Percentiles rank a stretch among this genome's conserved stretches.
Conservation (phyloP, 2,888 invertebrate species). For the Agrotis puta region DNA sequence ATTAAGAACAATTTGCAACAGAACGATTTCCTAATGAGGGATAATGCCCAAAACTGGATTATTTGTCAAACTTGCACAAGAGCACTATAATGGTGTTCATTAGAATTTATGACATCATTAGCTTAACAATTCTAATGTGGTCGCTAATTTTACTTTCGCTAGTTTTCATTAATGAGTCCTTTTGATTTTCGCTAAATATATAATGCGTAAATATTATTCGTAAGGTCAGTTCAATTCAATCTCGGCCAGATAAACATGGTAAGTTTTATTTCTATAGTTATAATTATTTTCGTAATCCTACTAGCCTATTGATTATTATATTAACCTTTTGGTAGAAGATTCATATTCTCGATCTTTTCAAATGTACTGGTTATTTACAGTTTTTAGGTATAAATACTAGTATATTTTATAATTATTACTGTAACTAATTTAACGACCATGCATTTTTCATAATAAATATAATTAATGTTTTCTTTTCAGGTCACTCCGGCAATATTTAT, state of each 20-base stretch:
- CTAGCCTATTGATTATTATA: neutral
- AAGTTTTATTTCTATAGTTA: slow-evolving; percentile 9
- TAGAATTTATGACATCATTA: slow-evolving; percentile 17
- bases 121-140: slow-evolving; percentile 4
- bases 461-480: slow-evolving; percentile 18
- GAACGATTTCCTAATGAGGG: neutral
- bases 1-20: slow-evolving; percentile 20
- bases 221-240: slow-evolving; percentile 7
- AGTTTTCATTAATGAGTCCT: neutral
- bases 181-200: slow-evolving; percentile 36
- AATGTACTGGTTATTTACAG: no score
- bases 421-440: neutral
- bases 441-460: neutral
- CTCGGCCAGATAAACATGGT: slow-evolving; percentile 35
- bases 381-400: no score
- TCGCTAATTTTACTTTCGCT: slow-evolving; percentile 5
- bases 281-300: neutral
- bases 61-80: slow-evolving; percentile 16
- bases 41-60: slow-evolving; percentile 2
- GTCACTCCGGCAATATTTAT: neutral
- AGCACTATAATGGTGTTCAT: neutral
- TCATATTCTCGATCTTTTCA: no score
- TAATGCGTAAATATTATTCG: neutral
- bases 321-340: neutral
- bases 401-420: neutral